Evolutionary conservation across 2,113 vertebrate species (phyloP).

Genomic region (Ctenomys sociabilis): DNA sequence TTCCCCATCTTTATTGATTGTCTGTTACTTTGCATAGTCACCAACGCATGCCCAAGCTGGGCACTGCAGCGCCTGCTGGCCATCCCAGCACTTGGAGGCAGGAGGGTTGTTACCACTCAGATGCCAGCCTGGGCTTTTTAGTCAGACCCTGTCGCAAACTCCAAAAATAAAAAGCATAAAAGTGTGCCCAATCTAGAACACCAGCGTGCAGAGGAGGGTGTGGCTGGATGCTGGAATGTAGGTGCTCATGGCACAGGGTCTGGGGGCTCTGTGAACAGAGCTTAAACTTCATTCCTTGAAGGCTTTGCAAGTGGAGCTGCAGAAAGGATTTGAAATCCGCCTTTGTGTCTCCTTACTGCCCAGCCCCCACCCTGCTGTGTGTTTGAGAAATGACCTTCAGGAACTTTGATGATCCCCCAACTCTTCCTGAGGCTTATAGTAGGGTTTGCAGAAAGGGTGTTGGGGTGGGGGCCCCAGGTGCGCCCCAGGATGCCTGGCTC

Average conservation of each 20-base stretch:
- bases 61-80: not conserved
- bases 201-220: not conserved
- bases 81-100: not conserved
- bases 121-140: not conserved
- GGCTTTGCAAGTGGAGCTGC: not conserved
- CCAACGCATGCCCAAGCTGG: not conserved
- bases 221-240: not conserved
- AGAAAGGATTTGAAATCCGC: not conserved
- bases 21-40: not conserved
- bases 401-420: not conserved
- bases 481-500: not conserved
- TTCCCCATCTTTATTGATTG: too few species aligned
- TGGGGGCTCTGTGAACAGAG: not conserved
- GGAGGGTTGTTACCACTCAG: not conserved
- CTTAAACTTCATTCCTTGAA: accelerated
- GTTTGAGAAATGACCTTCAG: not conserved
- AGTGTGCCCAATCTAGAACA: not conserved
- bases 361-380: accelerated
- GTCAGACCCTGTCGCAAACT: not conserved
- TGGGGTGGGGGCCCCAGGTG: not conserved
- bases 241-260: too few species aligned
- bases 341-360: not conserved
- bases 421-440: not conserved
- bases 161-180: not conserved
- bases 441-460: not conserved